Conservation (phyloP, 2,797 vertebrate species). For the Coregonus suidteri region DNA sequence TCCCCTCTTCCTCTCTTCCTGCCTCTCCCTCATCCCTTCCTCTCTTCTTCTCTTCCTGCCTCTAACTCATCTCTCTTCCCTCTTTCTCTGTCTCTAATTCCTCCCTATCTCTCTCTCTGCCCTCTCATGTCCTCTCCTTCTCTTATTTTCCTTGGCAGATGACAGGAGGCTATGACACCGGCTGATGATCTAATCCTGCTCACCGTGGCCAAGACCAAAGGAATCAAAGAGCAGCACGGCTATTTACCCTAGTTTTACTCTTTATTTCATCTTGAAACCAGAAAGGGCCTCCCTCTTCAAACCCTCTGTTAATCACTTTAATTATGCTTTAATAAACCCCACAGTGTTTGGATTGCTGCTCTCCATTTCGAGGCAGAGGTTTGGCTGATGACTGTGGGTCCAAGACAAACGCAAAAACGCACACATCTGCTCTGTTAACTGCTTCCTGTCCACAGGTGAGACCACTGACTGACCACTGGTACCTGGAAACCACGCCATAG, state of each 20-base stretch:
- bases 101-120: not conserved
- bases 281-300: conserved; percentile 9
- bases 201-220: conserved; percentile 44
- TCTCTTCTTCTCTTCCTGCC: not conserved
- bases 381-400: conserved; percentile 17
- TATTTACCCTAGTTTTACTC: conserved; percentile 36
- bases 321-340: conserved; percentile 39
- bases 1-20: not conserved
- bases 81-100: not conserved
- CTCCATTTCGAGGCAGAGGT: conserved; percentile 5
- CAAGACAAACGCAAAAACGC: conserved; percentile 9
- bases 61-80: not conserved
- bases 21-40: not conserved
- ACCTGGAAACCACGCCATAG: not conserved
- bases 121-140: conserved; percentile 17
- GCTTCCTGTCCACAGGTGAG: conserved; percentile 3
- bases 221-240: conserved; percentile 47
- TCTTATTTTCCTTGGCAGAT: conserved; percentile 48
- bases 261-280: conserved; percentile 34
- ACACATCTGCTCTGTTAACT: conserved; percentile 5
- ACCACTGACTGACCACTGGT: not conserved
- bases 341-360: conserved; percentile 4
- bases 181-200: conserved; percentile 49
- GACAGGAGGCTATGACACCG: conserved; percentile 53
- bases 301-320: conserved; percentile 36